Conservation (phyloP, 2,888 invertebrate genomes). For the Melipona bicolor region DNA sequence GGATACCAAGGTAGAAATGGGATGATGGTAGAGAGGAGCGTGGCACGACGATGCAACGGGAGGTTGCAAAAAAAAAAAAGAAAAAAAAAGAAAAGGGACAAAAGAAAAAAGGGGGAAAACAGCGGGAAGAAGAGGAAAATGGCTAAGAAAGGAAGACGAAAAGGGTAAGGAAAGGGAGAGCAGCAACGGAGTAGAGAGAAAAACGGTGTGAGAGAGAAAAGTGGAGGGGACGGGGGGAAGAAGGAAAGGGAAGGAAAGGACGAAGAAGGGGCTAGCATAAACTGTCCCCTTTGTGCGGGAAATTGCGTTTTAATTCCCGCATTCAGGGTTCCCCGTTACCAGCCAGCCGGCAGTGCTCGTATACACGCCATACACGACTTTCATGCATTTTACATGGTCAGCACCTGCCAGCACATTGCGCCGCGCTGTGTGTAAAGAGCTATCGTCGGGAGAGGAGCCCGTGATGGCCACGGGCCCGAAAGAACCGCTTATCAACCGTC, state of each 20-base stretch:
- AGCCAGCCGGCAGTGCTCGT: constrained; percentile 71
- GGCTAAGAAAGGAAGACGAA: constrained; percentile 13
- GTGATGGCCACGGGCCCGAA: constrained; percentile 46
- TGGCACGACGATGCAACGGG: not conserved
- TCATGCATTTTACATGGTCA: constrained; percentile 81
- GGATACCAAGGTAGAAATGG: constrained; percentile 8
- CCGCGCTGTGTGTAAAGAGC: constrained; percentile 53
- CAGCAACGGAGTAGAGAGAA: not conserved
- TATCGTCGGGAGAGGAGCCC: constrained; percentile 20
- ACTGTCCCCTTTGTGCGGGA: constrained; percentile 83
- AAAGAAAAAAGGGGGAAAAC: not conserved
- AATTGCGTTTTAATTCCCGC: constrained; percentile 84
- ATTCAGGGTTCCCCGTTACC: constrained; percentile 78
- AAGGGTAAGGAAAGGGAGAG: constrained; percentile 1
- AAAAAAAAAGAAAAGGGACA: too few relatives aligned
- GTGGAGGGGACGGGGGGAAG: constrained; percentile 36
- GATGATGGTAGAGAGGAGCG: not conserved
- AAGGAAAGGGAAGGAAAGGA: not conserved
- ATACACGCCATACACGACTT: constrained; percentile 75
- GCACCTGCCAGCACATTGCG: constrained; percentile 70
- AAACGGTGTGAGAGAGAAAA: constrained; percentile 36
- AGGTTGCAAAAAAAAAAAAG: not conserved
- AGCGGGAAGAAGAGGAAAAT: not conserved
- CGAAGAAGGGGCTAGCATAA: constrained; percentile 77
- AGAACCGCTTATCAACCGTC: constrained; percentile 63